These are phyloP conservation scores for Perccottus glenii DNA, from an alignment of 2,113 vertebrate genomes.

Conservation along the genomic window DNA sequence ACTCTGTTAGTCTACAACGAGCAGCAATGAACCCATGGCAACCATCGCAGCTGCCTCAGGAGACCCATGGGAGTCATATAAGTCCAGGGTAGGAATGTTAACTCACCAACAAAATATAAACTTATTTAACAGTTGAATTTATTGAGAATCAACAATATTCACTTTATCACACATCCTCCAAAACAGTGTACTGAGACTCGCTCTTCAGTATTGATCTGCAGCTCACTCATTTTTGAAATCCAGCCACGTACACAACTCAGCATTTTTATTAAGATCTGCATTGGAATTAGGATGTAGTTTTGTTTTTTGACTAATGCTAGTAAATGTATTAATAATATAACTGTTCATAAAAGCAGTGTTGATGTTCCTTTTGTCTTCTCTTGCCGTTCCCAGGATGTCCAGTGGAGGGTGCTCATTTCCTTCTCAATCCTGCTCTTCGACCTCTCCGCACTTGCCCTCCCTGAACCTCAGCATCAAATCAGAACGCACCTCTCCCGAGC, in stretches of 20 bases:
- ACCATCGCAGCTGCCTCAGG: slow-evolving; percentile 64
- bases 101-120: slow-evolving; percentile 1
- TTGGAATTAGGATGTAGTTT: too few relatives aligned
- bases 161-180: too few relatives aligned
- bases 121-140: not conserved
- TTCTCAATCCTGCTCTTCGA: slow-evolving; percentile 66
- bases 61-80: slow-evolving; percentile 65
- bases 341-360: not conserved
- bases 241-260: too few relatives aligned
- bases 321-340: not conserved
- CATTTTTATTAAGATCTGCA: too few relatives aligned
- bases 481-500: slow-evolving; percentile 86
- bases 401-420: slow-evolving; percentile 72
- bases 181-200: too few relatives aligned
- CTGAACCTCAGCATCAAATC: slow-evolving; percentile 88
- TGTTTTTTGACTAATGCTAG: too few relatives aligned
- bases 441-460: slow-evolving; percentile 69
- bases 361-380: not conserved
- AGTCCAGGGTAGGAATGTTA: slow-evolving; percentile 73
- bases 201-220: too few relatives aligned
- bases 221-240: too few relatives aligned
- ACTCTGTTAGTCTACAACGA: slow-evolving; percentile 77
- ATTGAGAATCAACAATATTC: too few relatives aligned
- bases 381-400: slow-evolving; percentile 73
- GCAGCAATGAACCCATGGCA: slow-evolving; percentile 82